These are phyloP conservation scores for Protonemura montana DNA, from an alignment of 2,888 invertebrate species.

Conservation along the genomic window DNA sequence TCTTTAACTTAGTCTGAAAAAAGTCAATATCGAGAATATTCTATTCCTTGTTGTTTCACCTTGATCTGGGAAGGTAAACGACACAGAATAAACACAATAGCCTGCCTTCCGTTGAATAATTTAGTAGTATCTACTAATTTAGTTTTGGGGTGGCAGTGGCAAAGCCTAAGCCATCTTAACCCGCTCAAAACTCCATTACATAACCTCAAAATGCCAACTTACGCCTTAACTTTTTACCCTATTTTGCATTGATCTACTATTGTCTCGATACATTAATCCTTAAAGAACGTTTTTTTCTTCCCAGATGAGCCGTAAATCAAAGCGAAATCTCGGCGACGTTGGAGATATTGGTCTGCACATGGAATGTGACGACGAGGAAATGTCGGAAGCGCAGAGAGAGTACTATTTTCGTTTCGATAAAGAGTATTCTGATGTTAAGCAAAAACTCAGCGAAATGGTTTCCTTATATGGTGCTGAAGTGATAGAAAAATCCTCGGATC, in stretches of 20 bases:
- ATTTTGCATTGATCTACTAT: no score
- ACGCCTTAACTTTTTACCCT: no score
- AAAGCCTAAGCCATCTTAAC: not conserved
- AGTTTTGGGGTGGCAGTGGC: not conserved
- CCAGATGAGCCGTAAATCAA: constrained; percentile 40
- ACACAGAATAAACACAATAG: no score
- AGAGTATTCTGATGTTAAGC: constrained; percentile 72
- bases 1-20: no score
- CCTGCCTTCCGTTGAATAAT: no score
- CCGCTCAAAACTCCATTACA: not conserved
- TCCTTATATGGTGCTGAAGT: constrained; percentile 55
- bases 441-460: constrained; percentile 67
- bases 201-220: not conserved
- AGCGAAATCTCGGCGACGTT: constrained; percentile 29
- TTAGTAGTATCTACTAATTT: no score
- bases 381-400: constrained; percentile 71
- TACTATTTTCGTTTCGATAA: constrained; percentile 70
- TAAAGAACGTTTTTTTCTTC: not conserved
- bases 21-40: no score
- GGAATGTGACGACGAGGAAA: constrained; percentile 76
- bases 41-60: no score
- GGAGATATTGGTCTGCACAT: constrained; percentile 61
- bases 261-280: not conserved
- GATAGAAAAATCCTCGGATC: constrained; percentile 43
- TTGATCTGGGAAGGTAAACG: no score